Base-by-base conservation (phyloP, 2,888 invertebrate species). In the Caenorhabditis wallacei region DNA sequence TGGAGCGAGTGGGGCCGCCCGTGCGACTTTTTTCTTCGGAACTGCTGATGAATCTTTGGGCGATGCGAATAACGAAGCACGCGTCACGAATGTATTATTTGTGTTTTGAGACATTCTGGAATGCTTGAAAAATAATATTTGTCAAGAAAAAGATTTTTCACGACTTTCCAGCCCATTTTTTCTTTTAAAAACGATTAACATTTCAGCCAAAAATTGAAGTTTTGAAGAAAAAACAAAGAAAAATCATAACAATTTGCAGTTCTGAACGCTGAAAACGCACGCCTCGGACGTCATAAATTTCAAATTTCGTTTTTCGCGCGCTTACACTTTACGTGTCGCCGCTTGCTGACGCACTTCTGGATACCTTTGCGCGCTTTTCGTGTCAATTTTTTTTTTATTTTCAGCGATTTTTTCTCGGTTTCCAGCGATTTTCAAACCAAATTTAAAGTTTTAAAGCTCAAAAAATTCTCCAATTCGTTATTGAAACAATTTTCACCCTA, bases 21-120 rank as follows among this genome's bases (percentile, higher is more conserved):
- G 66, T 20, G 66, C 75, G 11, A 59, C 68, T 24, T 59, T 66
- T 20, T 75, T 75, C 40, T 75, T 75, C 5, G 75, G 75, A 35
- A 75, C 68, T n/a, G 20, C 37, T 48, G 57, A 26, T 0, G 63
- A 63, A 18, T 46, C 66, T 5, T 22, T 61, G 0, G 76, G 76
- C n/a, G 76, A 76, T 8, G 76, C 76, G 61, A 76, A 76, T 0
- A 76, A 30, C 0, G 76, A 22, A 16, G 69, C 59, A 20, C 76
- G 20, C 0, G 40, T 20, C 40, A 24, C 22, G 18, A 76, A 69
- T 7, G 59, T 56, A 1, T 26, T 63, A 5, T 59, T 22, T 4
- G 8, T 10, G 11, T 43, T 43, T 43, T 26, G 61, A 0, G 43
- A 61, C 66, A 66, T 75, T 57, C 66, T 75, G 75, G 11, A 48